phyloP scores from a whole-genome alignment of 2,113 vertebrate species.

The Pica pica region DNA sequence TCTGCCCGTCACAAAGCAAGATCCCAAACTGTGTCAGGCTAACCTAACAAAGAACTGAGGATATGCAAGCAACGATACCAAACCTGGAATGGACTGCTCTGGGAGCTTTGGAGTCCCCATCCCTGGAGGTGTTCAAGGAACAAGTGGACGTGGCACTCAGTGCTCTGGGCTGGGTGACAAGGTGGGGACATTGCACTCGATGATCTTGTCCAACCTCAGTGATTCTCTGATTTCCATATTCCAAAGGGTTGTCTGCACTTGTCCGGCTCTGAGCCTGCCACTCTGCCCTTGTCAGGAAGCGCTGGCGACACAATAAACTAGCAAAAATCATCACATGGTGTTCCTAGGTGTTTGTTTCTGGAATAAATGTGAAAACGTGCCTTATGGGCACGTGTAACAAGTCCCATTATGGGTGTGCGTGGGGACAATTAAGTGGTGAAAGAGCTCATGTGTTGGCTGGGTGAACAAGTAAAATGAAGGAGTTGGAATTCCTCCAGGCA shows the following conservation, averaged over 20 bases:
- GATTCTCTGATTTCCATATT: background rate
- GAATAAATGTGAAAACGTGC: background rate
- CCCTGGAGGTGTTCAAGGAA: background rate
- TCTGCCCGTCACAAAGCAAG: too few relatives aligned
- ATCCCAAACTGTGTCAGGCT: background rate
- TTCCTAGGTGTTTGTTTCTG: background rate
- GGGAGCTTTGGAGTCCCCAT: background rate
- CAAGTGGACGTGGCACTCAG: background rate
- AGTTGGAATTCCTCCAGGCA: background rate
- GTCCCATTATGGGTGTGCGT: too few relatives aligned
- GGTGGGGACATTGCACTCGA: background rate
- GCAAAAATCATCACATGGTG: fast-evolving
- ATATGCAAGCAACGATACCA: fast-evolving
- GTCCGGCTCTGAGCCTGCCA: background rate
- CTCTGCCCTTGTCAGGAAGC: background rate
- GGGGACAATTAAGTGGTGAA: background rate
- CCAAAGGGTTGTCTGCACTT: background rate
- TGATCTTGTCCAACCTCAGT: background rate
- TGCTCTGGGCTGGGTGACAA: background rate
- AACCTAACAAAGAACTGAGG: background rate
- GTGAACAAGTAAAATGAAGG: background rate
- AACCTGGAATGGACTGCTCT: background rate
- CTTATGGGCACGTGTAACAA: fast-evolving
- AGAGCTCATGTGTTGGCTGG: fast-evolving
- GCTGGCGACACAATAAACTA: background rate